Evolutionary conservation across 2,113 vertebrate species (phyloP), one percentile per base, ranked within the genome.

Genomic region (Microtus pennsylvanicus): DNA sequence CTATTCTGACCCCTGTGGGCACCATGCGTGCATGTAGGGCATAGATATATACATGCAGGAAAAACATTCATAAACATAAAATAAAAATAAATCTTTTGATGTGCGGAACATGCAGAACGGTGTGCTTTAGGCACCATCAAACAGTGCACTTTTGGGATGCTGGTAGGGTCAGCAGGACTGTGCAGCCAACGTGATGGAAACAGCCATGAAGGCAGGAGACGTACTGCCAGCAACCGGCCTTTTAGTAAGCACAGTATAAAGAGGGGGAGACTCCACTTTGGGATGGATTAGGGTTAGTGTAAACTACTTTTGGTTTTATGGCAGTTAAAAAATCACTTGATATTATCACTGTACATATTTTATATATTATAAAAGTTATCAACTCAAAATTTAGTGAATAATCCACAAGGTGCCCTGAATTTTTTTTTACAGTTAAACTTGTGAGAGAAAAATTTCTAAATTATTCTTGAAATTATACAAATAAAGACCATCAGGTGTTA

Each of bases 181-280:
- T 10, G 12, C 1, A 7, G 78, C 52, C n/a, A 6, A 14, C 1
- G 16, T 4, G 2, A 52, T 19, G 33, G 14, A 3, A 11, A 24
- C 0, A 4, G 80, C 24, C n/a, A 19, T 3, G 7, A 14, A 33
- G 33, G 13, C 7, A 75, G 28, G 72, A 76, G 50, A 7, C 0
- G 7, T 12, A 38, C 33, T 45, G 50, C 24, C 26, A 16, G 30
- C 1, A 24, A 19, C 16, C 10, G 87, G 75, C 45, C 45, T 75
- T n/a, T 45, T 1, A 14, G 30, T 19, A 24, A 47, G 21, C 52
- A 8, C 12, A 19, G 26, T 7, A 11, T 6, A 7, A 12, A 21
- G 50, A 24, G 9, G 35, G 35, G n/a, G 58, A 26, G 19, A n/a
- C 26, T 35, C 12, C 22, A 10, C 17, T 14, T 12, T 11, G 22